Base-by-base conservation (phyloP, 2,113 vertebrate genomes). In the Syngnathus typhle region DNA sequence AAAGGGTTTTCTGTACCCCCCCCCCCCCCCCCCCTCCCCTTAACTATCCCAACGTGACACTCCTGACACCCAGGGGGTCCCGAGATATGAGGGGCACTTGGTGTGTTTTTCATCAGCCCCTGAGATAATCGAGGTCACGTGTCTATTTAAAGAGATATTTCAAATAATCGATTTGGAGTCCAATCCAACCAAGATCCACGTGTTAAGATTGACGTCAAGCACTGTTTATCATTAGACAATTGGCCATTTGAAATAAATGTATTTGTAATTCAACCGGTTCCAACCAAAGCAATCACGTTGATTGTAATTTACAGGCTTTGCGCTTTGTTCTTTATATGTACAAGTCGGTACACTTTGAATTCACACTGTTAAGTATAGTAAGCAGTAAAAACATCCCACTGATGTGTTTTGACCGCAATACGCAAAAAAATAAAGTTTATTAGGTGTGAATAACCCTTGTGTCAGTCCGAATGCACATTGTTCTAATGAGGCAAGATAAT, bases 1-100 rank as follows among this genome's bases (percentile, higher is more conserved):
- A 77, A 54, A 71, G 63, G 65, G 65, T 76, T 86, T 82, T 72
- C 66, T 78, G 62, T 64, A 60, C 67, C 54, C 51, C 32, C 44
- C 41, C 2, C n/a, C 23, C 21, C 69, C 41, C 27, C 41, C 41
- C 2, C n/a, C 23, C 39, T 55, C 32, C 52, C 54, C 69, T 63
- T 60, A 60, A 69, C 43, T 69, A 55, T 43, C 62, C 64, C 41
- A 59, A n/a, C 62, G 27, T 70, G 55, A 67, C 64, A 51, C 63
- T 60, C 60, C 11, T 11, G 69, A 80, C 76, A 68, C 36, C 69
- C 66, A 38, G 46, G 66, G 63, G 59, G 60, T 62, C 72, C 61
- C 60, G 37, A 62, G 43, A 67, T 64, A 55, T 51, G 37, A n/a
- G 54, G 43, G 56, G 19, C 60, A 61, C 46, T 60, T 37, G 16